Percentiles rank a stretch among this genome's conserved stretches.
These are phyloP conservation scores for Drosophila seguyi DNA, from an alignment of 1,140 invertebrate genomes.

Conservation along the genomic window DNA sequence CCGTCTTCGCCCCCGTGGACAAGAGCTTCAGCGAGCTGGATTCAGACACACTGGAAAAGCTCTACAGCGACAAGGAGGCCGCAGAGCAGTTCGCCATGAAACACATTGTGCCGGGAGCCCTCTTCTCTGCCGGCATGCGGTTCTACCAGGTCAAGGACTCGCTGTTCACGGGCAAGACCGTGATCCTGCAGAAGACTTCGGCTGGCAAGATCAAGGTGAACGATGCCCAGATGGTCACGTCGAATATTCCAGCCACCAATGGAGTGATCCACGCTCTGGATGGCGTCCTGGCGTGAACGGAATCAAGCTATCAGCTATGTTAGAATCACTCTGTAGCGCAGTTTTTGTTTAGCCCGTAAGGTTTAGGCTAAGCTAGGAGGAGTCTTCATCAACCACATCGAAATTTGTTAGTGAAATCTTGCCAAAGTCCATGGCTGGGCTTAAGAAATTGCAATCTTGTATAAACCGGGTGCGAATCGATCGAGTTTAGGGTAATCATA, in stretches of 20 bases:
- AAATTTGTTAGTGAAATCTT: slow-evolving; percentile 79
- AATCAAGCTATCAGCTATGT: slow-evolving; percentile 1
- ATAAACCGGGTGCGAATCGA: slow-evolving; percentile 62
- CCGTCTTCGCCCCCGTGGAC: slow-evolving; percentile 94
- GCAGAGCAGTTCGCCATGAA: slow-evolving; percentile 91
- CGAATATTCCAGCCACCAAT: slow-evolving; percentile 94
- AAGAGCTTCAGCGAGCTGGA: slow-evolving; percentile 90
- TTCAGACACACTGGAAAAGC: slow-evolving; percentile 87
- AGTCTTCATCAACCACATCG: slow-evolving; percentile 54
- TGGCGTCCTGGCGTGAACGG: slow-evolving; percentile 86
- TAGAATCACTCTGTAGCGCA: slow-evolving; percentile 31
- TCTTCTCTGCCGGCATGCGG: slow-evolving; percentile 93
- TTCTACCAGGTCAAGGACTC: slow-evolving; percentile 93
- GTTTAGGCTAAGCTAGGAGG: slow-evolving; percentile 52
- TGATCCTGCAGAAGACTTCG: slow-evolving; percentile 90
- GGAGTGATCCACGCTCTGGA: slow-evolving; percentile 95
- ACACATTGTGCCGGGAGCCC: slow-evolving; percentile 91
- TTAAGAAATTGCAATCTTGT: slow-evolving; percentile 53
- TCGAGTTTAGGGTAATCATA: slow-evolving; percentile 27
- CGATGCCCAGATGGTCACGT: slow-evolving; percentile 90
- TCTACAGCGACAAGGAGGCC: slow-evolving; percentile 87
- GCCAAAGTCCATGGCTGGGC: slow-evolving; percentile 51
- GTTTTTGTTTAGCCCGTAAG: slow-evolving; percentile 45
- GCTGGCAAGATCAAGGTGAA: slow-evolving; percentile 93
- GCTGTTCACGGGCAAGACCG: slow-evolving; percentile 88